Conservation (phyloP, 2,888 invertebrate species). For the Cynaeus angustus region DNA sequence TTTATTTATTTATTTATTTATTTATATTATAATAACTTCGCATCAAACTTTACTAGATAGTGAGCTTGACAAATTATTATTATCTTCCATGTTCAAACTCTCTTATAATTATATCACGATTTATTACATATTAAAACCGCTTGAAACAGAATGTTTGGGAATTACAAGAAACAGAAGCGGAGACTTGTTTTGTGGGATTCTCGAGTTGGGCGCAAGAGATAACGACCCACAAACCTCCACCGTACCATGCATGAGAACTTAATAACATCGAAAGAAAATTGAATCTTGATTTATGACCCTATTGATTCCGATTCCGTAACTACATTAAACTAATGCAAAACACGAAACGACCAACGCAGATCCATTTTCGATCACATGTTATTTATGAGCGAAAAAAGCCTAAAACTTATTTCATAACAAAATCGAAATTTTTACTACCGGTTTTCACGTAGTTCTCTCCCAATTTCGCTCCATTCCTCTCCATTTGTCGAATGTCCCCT, state of each 20-base stretch:
- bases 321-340: conserved; percentile 43
- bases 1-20: too few relatives aligned
- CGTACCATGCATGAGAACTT: conserved; percentile 46
- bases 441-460: too few relatives aligned
- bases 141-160: conserved; percentile 3
- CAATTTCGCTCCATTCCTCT: conserved; percentile 1
- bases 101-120: background rate
- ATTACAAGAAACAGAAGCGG: conserved; percentile 35
- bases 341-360: conserved; percentile 30
- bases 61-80: too few relatives aligned
- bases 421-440: too few relatives aligned
- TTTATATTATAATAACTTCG: too few relatives aligned
- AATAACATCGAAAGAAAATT: conserved; percentile 46
- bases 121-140: background rate
- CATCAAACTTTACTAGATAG: too few relatives aligned
- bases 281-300: conserved; percentile 43
- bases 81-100: too few relatives aligned
- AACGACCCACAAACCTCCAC: conserved; percentile 25
- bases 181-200: conserved; percentile 31
- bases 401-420: too few relatives aligned
- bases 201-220: conserved; percentile 39
- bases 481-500: conserved; percentile 15
- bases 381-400: conserved; percentile 10
- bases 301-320: conserved; percentile 42
- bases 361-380: background rate